Percentiles rank a stretch among this genome's conserved stretches.
Evolutionary conservation across 2,113 vertebrate genomes (phyloP).

Genomic region (Eira barbara): DNA sequence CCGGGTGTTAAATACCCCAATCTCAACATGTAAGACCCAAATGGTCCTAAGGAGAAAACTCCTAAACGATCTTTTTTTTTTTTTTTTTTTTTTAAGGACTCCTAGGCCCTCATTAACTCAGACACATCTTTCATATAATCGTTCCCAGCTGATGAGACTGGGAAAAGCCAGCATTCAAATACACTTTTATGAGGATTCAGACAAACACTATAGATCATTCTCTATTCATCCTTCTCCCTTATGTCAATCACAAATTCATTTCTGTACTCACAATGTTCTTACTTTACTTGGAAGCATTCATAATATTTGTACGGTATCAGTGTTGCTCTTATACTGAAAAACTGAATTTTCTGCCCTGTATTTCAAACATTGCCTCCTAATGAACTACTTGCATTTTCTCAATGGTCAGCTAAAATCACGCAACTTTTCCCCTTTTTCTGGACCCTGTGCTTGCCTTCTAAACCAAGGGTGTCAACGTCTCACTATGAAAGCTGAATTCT

Average conservation of each 20-base stretch:
- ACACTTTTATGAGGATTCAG: background rate
- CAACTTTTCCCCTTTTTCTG: slow-evolving; percentile 55
- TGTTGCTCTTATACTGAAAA: slow-evolving; percentile 60
- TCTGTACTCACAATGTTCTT: background rate
- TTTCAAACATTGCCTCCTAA: slow-evolving; percentile 47
- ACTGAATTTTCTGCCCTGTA: slow-evolving; percentile 59
- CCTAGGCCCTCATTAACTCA: background rate
- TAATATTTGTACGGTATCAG: background rate
- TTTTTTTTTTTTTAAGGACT: background rate
- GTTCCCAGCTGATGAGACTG: background rate
- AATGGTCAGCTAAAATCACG: slow-evolving; percentile 65
- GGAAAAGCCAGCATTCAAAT: background rate
- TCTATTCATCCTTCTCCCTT: background rate
- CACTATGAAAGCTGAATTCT: background rate
- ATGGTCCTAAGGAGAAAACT: background rate
- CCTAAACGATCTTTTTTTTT: background rate
- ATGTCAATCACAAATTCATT: slow-evolving; percentile 2
- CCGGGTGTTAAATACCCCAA: too few species aligned
- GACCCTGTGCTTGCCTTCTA: slow-evolving; percentile 61
- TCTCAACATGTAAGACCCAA: background rate
- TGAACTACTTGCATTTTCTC: slow-evolving; percentile 69
- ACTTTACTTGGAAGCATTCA: background rate
- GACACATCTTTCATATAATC: background rate
- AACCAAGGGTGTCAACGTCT: slow-evolving; percentile 52
- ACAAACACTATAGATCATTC: background rate